These are phyloP conservation scores for Vireo griseus DNA, from an alignment of 2,797 vertebrate genomes.

Conservation along the genomic window DNA sequence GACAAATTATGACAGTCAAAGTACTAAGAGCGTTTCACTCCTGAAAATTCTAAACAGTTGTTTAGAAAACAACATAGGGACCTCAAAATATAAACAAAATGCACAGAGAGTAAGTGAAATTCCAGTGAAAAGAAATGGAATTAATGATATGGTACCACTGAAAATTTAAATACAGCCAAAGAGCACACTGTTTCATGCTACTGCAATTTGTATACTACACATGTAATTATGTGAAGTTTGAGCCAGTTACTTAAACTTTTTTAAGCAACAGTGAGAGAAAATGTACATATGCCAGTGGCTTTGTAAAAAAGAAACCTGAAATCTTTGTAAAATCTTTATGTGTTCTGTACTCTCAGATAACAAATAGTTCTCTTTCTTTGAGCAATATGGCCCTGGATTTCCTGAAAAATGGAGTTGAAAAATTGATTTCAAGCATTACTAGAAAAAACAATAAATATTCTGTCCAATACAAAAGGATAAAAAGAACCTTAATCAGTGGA, in stretches of 20 bases:
- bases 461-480: background rate
- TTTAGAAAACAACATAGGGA: background rate
- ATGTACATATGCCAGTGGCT: background rate
- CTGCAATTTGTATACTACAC: background rate
- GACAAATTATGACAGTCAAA: background rate
- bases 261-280: background rate
- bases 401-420: background rate
- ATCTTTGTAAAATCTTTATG: background rate
- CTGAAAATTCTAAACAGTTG: background rate
- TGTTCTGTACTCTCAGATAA: background rate
- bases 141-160: background rate
- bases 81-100: background rate
- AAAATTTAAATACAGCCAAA: background rate
- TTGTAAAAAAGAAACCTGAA: background rate
- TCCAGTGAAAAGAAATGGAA: rapidly evolving
- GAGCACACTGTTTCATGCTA: background rate
- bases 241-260: background rate
- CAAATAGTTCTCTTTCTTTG: background rate
- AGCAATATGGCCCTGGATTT: background rate
- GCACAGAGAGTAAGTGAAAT: background rate
- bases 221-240: background rate
- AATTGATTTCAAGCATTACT: constrained; percentile 14
- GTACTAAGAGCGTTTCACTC: background rate
- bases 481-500: background rate
- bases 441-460: constrained; percentile 19